phyloP scores from a whole-genome alignment of 2,888 invertebrate species.

The Anthophora plumipes region DNA sequence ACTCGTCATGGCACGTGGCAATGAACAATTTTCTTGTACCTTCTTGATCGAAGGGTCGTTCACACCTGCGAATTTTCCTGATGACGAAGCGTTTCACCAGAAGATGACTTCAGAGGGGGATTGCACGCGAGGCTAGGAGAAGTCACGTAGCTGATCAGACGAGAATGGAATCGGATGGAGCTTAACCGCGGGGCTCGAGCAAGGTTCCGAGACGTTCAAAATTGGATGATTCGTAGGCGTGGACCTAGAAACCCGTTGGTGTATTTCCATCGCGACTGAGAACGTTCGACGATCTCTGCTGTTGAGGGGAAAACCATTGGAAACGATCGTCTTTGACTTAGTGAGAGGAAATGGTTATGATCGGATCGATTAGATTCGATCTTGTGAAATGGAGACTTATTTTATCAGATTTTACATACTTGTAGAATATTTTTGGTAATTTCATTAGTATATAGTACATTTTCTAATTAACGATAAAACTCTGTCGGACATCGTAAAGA shows the following conservation, averaged over 20 bases:
- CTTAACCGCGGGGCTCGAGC: constrained; percentile 36
- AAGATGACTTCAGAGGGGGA: too few species aligned
- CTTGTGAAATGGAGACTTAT: too few species aligned
- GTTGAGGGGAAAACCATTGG: constrained; percentile 1
- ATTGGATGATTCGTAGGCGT: constrained; percentile 65
- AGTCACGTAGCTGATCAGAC: constrained; percentile 31
- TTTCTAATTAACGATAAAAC: too few species aligned
- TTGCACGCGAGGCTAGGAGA: background rate
- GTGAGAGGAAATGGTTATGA: background rate
- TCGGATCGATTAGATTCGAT: background rate
- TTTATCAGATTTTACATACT: too few species aligned
- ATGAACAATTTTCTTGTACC: constrained; percentile 72
- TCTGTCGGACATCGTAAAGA: too few species aligned
- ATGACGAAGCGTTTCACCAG: constrained; percentile 30
- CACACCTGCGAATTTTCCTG: constrained; percentile 66
- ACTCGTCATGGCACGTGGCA: constrained; percentile 72
- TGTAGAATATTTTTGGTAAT: too few species aligned
- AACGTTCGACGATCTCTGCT: constrained; percentile 24
- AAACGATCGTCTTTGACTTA: background rate
- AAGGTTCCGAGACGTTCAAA: constrained; percentile 56
- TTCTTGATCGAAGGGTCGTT: constrained; percentile 71
- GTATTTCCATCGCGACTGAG: constrained; percentile 54
- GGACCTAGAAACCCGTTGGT: constrained; percentile 53
- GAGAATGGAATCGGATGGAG: constrained; percentile 26
- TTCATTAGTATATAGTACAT: too few species aligned